phyloP scores from a whole-genome alignment of 2,797 vertebrate species.

The Anniella stebbinsi region DNA sequence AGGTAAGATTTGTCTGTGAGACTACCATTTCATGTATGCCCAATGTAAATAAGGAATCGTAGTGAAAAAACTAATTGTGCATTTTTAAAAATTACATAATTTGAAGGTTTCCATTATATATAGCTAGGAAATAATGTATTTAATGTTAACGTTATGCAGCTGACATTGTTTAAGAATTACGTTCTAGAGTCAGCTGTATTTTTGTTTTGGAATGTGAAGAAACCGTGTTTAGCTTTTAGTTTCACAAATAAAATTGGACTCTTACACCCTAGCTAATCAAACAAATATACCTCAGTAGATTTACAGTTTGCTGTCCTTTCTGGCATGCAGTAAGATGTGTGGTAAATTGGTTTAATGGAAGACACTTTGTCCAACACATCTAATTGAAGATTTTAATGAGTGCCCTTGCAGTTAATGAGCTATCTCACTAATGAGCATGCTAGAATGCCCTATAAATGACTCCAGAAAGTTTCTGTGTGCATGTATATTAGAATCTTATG shows the following conservation, averaged over 20 bases:
- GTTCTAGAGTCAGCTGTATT: background rate
- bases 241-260: background rate
- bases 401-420: slow-evolving; percentile 32
- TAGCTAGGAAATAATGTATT: background rate
- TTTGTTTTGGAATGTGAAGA: background rate
- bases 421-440: slow-evolving; percentile 36
- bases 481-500: background rate
- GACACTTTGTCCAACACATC: slow-evolving; percentile 38
- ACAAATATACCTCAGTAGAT: slow-evolving; percentile 14
- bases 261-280: background rate
- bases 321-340: background rate
- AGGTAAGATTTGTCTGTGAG: background rate
- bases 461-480: slow-evolving; percentile 20
- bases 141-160: background rate
- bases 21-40: background rate
- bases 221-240: background rate
- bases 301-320: slow-evolving; percentile 11
- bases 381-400: slow-evolving; percentile 46
- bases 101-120: background rate
- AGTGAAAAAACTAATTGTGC: background rate
- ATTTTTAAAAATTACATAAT: background rate
- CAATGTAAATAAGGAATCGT: background rate
- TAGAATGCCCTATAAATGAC: slow-evolving; percentile 30
- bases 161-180: background rate
- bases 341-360: slow-evolving; percentile 15